Evolutionary conservation across 1,140 invertebrate species (phyloP), one percentile per base, ranked within the genome.

Genomic region (Augochlora pura): DNA sequence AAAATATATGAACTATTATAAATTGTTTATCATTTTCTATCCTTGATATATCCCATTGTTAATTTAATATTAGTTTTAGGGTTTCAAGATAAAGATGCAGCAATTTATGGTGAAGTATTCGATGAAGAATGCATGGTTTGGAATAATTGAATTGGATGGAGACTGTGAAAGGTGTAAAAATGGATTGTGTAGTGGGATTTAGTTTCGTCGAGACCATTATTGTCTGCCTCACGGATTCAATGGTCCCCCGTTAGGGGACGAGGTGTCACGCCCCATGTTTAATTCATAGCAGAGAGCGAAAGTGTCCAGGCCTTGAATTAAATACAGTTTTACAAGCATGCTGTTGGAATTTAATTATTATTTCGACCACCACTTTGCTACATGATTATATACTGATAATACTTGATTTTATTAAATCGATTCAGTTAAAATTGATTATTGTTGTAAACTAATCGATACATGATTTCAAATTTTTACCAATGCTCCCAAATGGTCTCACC

Each of bases 281-380:
- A 63, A 84, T 84, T 80, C 71, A 80, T 80, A 32, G 12, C 16
- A 27, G n/a, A 46, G 54, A 69, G 39, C 64, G 68, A 73, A 83
- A 84, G 69, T 70, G 23, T 6, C 16, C 23, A 38, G 9, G 32
- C 57, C 75, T 77, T 77, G 57, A 70, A 42, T 59, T 4, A 12
- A 68, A 60, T 63, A 21, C 16, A 16, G 21, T 77, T 62, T 70
- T n/a, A 63, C 21, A 12, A 76, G 49, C 60, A 9, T 9, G 4
- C 2, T 6, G 18, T 2, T 5, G 2, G 8, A 27, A 38, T 38
- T 39, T 39, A 32, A 49, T 46, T n/a, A 63, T 3, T 32, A 1
- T 10, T 54, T 4, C 14, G 23, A 4, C 0, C 46, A 32, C 32
- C 4, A 32, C 32, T 32, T 4, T 32, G 32, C 32, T 32, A 32